These are phyloP conservation scores for Lepidochrysops patricia DNA, from an alignment of 2,888 invertebrate genomes.

Conservation along the genomic window DNA sequence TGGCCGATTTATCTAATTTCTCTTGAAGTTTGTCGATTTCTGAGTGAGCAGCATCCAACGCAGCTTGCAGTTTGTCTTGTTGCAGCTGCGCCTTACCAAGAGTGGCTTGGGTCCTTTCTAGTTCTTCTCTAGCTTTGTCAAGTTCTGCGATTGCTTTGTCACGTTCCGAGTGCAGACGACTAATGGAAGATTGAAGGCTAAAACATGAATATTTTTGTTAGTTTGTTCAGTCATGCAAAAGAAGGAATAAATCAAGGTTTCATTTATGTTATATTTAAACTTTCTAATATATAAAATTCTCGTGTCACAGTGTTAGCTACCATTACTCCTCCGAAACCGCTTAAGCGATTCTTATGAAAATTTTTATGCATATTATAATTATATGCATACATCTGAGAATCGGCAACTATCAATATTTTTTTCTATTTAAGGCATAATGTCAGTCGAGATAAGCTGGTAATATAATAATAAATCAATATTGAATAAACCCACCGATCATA, in stretches of 20 bases:
- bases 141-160: conserved; percentile 89
- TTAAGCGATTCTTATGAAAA: no score
- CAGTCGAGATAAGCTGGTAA: no score
- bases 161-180: conserved; percentile 89
- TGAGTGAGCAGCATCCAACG: conserved; percentile 91
- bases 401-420: no score
- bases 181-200: conserved; percentile 85
- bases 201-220: conserved; percentile 2
- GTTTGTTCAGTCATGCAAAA: no score
- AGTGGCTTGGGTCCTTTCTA: conserved; percentile 91
- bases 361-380: no score
- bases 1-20: conserved; percentile 86
- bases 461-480: background rate
- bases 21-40: conserved; percentile 93
- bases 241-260: no score
- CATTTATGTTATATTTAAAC: no score
- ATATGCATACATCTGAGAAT: no score
- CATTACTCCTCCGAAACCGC: no score
- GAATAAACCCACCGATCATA: conserved; percentile 78
- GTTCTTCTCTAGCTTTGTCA: conserved; percentile 90
- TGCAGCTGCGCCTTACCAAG: conserved; percentile 93
- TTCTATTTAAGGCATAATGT: no score
- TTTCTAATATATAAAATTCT: no score
- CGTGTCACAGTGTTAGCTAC: no score
- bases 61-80: conserved; percentile 92